phyloP scores from a whole-genome alignment of 2,888 invertebrate genomes.

The Tortricodes alternella region DNA sequence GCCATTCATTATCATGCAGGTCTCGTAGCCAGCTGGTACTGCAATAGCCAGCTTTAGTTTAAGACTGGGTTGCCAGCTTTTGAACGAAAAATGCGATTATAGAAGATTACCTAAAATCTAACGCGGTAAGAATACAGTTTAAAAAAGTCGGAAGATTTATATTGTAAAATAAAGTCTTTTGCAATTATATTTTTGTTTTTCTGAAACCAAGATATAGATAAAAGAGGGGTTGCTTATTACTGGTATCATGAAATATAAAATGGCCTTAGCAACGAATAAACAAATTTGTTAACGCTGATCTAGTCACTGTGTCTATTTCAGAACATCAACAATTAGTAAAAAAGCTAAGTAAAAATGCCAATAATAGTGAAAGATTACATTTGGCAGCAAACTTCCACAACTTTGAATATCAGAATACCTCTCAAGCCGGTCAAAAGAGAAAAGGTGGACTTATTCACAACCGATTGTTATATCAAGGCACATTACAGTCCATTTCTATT shows the following conservation, averaged over 20 bases:
- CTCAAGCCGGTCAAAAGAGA: slow-evolving; percentile 83
- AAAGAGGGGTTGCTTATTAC: background rate
- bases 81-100: background rate
- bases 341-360: slow-evolving; percentile 80
- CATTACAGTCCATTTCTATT: slow-evolving; percentile 88
- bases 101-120: too few relatives aligned
- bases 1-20: background rate
- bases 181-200: too few relatives aligned
- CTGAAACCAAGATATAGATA: too few relatives aligned
- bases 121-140: too few relatives aligned
- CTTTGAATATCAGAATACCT: slow-evolving; percentile 85
- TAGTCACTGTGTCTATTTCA: background rate
- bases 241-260: background rate
- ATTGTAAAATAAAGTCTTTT: background rate
- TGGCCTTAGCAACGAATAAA: slow-evolving; percentile 17
- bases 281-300: background rate
- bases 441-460: slow-evolving; percentile 87
- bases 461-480: slow-evolving; percentile 87
- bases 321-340: too few relatives aligned
- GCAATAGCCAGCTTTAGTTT: background rate
- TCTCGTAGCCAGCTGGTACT: background rate
- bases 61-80: background rate
- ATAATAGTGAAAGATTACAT: slow-evolving; percentile 88
- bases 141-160: too few relatives aligned
- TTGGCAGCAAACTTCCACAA: slow-evolving; percentile 87